Conservation (phyloP, 2,888 invertebrate genomes). For the Seira ritae region DNA sequence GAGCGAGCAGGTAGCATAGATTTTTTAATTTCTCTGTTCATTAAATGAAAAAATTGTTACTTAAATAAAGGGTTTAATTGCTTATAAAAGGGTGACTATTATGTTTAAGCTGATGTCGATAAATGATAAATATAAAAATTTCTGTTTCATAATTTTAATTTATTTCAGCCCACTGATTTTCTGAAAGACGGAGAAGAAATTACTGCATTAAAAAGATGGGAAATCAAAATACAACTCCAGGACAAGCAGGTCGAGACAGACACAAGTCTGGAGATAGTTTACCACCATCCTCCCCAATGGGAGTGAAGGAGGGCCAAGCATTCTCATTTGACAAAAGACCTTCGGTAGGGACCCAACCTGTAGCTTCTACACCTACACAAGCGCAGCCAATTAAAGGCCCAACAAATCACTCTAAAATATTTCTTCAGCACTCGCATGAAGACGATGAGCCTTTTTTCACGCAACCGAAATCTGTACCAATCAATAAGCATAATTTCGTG, state of each 20-base stretch:
- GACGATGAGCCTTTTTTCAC: slow-evolving; percentile 84
- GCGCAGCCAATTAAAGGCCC: slow-evolving; percentile 61
- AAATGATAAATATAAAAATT: too few relatives aligned
- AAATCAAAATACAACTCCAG: slow-evolving; percentile 79
- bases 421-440: slow-evolving; percentile 83
- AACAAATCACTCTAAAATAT: slow-evolving; percentile 77
- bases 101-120: too few relatives aligned
- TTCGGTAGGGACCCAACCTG: slow-evolving; percentile 73
- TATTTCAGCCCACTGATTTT: too few relatives aligned
- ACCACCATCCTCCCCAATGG: slow-evolving; percentile 79
- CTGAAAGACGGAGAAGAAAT: too few relatives aligned
- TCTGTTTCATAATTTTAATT: too few relatives aligned
- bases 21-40: too few relatives aligned
- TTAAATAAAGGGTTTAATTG: too few relatives aligned
- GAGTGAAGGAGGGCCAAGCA: slow-evolving; percentile 82
- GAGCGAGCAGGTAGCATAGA: too few relatives aligned
- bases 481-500: slow-evolving; percentile 53
- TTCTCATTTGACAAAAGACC: slow-evolving; percentile 90
- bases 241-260: slow-evolving; percentile 84
- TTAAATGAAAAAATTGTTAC: too few relatives aligned
- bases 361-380: slow-evolving; percentile 36
- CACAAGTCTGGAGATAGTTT: slow-evolving; percentile 82
- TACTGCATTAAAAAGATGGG: slow-evolving; percentile 79
- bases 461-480: slow-evolving; percentile 63
- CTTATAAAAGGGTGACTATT: too few relatives aligned